A percentile compares a stretch with the other conserved stretches of the same genome.
Evolutionary conservation across 2,113 vertebrate species (phyloP).

Genomic region (Clarias macrocephalus): DNA sequence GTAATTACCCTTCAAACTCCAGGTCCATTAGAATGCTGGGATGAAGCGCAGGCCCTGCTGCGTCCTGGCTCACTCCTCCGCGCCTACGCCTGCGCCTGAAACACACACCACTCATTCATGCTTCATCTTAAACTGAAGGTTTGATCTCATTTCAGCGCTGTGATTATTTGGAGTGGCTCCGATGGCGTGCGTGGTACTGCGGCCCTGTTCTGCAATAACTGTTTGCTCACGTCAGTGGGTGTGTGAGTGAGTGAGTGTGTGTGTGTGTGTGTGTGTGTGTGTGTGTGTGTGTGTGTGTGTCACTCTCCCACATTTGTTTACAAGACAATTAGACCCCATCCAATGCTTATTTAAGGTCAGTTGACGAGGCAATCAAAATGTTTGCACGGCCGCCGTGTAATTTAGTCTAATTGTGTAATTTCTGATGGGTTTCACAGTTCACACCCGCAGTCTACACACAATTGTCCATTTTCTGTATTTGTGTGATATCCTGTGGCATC

Average conservation of each 20-base stretch:
- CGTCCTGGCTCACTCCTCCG: constrained; percentile 26
- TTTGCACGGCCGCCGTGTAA: constrained; percentile 27
- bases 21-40: constrained; percentile 49
- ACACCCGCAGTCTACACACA: constrained; percentile 30
- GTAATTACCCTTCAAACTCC: constrained; percentile 59
- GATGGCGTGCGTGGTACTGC: constrained; percentile 4
- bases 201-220: constrained; percentile 21
- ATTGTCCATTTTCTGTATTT: background rate
- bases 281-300: constrained; percentile 10
- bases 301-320: constrained; percentile 34
- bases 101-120: constrained; percentile 25
- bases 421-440: constrained; percentile 11
- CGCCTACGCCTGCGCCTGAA: constrained; percentile 10
- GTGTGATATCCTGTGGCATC: background rate
- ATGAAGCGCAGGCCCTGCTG: constrained; percentile 50
- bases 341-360: constrained; percentile 33
- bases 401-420: constrained; percentile 36
- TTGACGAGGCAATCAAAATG: constrained; percentile 37
- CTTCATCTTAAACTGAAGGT: constrained; percentile 15
- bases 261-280: no score
- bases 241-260: constrained; percentile 3
- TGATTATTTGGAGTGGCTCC: constrained; percentile 39
- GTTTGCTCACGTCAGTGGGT: constrained; percentile 13
- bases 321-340: constrained; percentile 33
- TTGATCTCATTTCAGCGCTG: constrained; percentile 20